These are phyloP conservation scores for Abrostola tripartita DNA, from an alignment of 2,888 invertebrate species.

Conservation along the genomic window DNA sequence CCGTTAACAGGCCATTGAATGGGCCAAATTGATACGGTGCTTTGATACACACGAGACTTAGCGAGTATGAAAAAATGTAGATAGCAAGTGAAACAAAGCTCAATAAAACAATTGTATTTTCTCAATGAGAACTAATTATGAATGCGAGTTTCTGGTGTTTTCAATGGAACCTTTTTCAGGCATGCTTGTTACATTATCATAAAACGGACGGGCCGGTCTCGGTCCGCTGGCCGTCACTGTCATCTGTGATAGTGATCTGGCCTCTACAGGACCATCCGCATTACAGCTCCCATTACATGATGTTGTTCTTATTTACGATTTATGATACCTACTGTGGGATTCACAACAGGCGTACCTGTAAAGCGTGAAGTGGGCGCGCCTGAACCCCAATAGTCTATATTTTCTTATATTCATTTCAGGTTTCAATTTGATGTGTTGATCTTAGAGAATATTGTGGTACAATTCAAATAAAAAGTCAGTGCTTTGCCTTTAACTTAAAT, in stretches of 20 bases:
- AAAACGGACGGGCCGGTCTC: slow-evolving; percentile 30
- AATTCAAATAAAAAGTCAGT: too few species aligned
- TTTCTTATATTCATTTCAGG: slow-evolving; percentile 16
- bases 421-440: background rate
- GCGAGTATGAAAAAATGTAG: too few species aligned
- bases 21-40: too few species aligned
- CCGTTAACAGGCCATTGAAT: too few species aligned
- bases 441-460: too few species aligned
- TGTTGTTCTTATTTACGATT: slow-evolving; percentile 19
- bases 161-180: slow-evolving; percentile 40
- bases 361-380: slow-evolving; percentile 8
- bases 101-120: slow-evolving; percentile 24
- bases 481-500: too few species aligned
- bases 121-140: slow-evolving; percentile 32
- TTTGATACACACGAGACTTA: too few species aligned
- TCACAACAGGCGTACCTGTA: slow-evolving; percentile 26
- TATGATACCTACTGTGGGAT: slow-evolving; percentile 1
- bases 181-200: slow-evolving; percentile 15
- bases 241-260: slow-evolving; percentile 54
- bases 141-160: slow-evolving; percentile 33
- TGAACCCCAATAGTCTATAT: slow-evolving; percentile 7
- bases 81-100: slow-evolving; percentile 10
- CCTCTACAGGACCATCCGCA: slow-evolving; percentile 41
- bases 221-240: slow-evolving; percentile 47
- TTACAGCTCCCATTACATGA: slow-evolving; percentile 9